Conservation (phyloP, 1,140 invertebrate species). For the Paraescarpia echinospica region DNA sequence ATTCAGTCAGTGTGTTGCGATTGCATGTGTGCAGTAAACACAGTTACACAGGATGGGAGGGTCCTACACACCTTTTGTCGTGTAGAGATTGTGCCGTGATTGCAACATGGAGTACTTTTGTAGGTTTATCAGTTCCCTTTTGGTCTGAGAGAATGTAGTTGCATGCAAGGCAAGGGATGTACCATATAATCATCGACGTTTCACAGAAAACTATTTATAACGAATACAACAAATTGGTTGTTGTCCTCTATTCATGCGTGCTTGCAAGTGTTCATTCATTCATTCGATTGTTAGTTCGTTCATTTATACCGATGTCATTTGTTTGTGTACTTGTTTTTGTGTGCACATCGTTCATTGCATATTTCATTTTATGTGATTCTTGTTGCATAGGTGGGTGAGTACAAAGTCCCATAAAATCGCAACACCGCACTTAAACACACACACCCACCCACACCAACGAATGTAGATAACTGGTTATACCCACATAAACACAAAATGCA, state of each 20-base stretch:
- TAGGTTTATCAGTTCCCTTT: not conserved
- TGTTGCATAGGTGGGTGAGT: no score
- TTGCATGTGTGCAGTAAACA: not conserved
- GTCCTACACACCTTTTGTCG: not conserved
- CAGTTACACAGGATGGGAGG: not conserved
- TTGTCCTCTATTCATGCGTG: not conserved
- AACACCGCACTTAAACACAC: no score
- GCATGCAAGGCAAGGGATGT: not conserved
- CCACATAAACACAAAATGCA: no score
- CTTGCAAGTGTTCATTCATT: not conserved
- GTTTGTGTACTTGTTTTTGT: no score
- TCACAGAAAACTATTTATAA: not conserved
- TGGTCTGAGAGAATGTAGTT: not conserved
- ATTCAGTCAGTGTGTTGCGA: not conserved
- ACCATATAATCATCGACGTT: not conserved
- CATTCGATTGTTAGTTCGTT: not conserved
- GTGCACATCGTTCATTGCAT: no score
- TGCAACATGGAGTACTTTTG: not conserved
- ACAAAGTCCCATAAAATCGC: no score
- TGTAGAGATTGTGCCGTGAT: not conserved
- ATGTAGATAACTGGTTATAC: no score
- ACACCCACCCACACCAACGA: no score
- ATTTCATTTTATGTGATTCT: no score
- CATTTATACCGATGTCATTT: not conserved
- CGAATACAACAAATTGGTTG: not conserved